Base-by-base conservation (phyloP, 92 coral and sea anemone genomes). In the Desmophyllum pertusum region DNA sequence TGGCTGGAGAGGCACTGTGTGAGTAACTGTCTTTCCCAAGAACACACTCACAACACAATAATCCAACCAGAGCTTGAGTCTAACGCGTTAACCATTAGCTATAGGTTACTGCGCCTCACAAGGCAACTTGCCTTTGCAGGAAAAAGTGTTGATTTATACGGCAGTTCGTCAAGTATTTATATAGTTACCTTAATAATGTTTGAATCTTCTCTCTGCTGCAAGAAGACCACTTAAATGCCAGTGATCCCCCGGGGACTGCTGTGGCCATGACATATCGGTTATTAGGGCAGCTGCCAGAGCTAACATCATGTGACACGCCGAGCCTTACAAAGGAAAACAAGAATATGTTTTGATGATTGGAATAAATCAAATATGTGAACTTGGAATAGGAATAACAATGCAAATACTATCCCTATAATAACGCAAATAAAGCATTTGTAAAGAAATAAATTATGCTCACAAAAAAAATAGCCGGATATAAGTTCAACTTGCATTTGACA, bases 301-400 rank as follows among this genome's bases (percentile, higher is more conserved):
- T 59, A 1, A 87, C 88, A 72, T 96, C 98, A 51, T 96, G 98
- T 70, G 74, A 66, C 42, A 90, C 89, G n/a, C 98, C 98, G 27
- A 96, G 76, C 29, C 98, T 96, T 64, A 4, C 61, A 40, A 18
- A 23, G 39, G n/a, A 31, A 18, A 42, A 10, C 13, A 81, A 23
- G 38, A 45, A 5, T 4, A 43, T 1, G 42, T 31, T 4, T 29
- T 1, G 2, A 4, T 31, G 17, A 30, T 33, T 5, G 11, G 23
- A 33, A 18, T n/a, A 33, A 35, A 67, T 67, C 5, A 11, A 15
- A 66, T 10, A 2, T 48, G 2, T 43, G 11, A 43, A 43, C 7
- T 43, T 43, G 50, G 50, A 43, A n/a, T n/a, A n/a, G n/a, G n/a
- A n/a, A n/a, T n/a, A n/a, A n/a, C n/a, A n/a, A n/a, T n/a, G n/a